Evolutionary conservation across 2,113 vertebrate genomes (phyloP).

Genomic region (Sprattus sprattus): DNA sequence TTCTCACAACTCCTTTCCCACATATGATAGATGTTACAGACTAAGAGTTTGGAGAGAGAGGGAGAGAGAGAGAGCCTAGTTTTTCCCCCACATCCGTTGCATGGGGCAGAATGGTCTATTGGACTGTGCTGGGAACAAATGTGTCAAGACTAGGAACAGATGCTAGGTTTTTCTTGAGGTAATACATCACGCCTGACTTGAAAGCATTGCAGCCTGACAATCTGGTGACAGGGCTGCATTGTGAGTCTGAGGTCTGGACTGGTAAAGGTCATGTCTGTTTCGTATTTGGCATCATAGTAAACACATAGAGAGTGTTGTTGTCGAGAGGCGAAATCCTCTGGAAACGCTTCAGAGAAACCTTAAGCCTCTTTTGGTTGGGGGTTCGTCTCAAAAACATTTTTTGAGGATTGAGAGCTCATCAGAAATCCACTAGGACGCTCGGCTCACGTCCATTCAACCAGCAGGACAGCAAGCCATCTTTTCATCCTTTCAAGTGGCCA

Average conservation of each 20-base stretch:
- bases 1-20: constrained; percentile 16
- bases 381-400: constrained; percentile 63
- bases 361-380: constrained; percentile 72
- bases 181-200: constrained; percentile 60
- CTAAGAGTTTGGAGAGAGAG: constrained; percentile 25
- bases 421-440: constrained; percentile 44
- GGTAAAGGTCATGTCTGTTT: constrained; percentile 66
- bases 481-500: not conserved
- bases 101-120: constrained; percentile 29
- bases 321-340: constrained; percentile 70
- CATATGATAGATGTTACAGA: constrained; percentile 23
- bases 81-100: constrained; percentile 25
- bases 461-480: constrained; percentile 39
- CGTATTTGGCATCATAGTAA: constrained; percentile 67
- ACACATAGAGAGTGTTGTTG: constrained; percentile 64
- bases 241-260: constrained; percentile 57
- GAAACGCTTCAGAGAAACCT: constrained; percentile 69
- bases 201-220: constrained; percentile 66
- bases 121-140: constrained; percentile 43
- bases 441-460: constrained; percentile 44
- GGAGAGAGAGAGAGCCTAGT: not conserved
- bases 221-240: constrained; percentile 66
- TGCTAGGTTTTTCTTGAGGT: constrained; percentile 50
- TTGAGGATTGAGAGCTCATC: constrained; percentile 55
- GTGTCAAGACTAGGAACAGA: constrained; percentile 52